phyloP scores from a whole-genome alignment of 2,113 vertebrate genomes.

The Gymnogyps californianus region DNA sequence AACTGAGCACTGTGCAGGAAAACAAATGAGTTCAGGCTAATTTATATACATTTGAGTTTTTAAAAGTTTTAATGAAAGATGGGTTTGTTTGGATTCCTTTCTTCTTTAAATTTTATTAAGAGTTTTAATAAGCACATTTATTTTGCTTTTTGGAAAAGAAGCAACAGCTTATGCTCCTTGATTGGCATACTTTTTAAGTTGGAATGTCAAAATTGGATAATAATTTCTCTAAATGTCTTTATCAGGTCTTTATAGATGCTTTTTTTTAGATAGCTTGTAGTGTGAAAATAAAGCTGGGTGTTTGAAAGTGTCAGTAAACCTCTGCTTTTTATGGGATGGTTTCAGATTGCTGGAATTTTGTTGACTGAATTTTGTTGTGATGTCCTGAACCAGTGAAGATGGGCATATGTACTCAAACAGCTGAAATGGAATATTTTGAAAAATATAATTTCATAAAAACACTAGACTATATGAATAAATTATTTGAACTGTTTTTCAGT shows the following conservation, averaged over 20 bases:
- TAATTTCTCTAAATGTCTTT: constrained; percentile 1
- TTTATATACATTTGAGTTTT: neutral
- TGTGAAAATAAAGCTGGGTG: neutral
- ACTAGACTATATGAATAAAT: neutral
- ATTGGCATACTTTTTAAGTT: neutral
- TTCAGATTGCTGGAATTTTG: neutral
- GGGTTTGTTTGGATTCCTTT: neutral
- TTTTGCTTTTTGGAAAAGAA: neutral
- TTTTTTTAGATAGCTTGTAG: neutral
- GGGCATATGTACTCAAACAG: neutral
- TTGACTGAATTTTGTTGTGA: neutral
- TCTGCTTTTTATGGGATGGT: neutral
- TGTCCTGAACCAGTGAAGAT: neutral
- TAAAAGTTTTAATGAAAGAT: neutral
- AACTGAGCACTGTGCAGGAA: neutral
- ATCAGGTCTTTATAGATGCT: neutral
- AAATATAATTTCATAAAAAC: neutral
- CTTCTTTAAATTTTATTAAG: neutral
- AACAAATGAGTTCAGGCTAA: neutral
- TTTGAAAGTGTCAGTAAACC: neutral
- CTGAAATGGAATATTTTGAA: neutral
- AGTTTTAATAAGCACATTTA: neutral
- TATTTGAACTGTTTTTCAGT: neutral
- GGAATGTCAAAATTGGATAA: neutral
- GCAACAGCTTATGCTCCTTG: neutral